A percentile compares a stretch with the other conserved stretches of the same genome.
These are phyloP conservation scores for Hydrocynus forskahlii DNA, from an alignment of 2,797 vertebrate species.

Conservation along the genomic window DNA sequence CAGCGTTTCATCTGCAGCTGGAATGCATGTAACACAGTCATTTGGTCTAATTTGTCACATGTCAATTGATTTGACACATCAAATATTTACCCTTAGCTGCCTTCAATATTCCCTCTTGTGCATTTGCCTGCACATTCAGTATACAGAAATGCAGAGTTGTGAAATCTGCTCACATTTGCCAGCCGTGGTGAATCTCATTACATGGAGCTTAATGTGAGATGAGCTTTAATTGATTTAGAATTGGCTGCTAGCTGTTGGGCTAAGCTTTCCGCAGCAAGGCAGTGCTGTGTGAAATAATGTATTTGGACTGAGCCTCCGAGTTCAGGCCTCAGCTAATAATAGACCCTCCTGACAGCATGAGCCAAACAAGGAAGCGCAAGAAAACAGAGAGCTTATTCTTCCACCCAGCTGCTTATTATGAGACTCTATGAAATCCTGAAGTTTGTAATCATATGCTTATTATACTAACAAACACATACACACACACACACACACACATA, in stretches of 20 bases:
- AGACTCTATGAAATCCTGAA: neutral
- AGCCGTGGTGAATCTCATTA: slow-evolving; percentile 33
- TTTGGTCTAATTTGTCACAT: slow-evolving; percentile 28
- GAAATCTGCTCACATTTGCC: slow-evolving; percentile 17
- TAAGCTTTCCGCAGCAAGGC: neutral
- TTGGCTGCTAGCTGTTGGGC: slow-evolving; percentile 15
- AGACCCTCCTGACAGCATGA: slow-evolving; percentile 35
- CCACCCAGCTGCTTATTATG: slow-evolving; percentile 2
- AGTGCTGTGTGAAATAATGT: slow-evolving; percentile 45
- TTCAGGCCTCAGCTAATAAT: slow-evolving; percentile 44
- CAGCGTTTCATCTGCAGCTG: slow-evolving; percentile 15
- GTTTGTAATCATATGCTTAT: neutral
- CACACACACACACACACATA: no score
- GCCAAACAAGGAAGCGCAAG: neutral
- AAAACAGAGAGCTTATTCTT: slow-evolving; percentile 24
- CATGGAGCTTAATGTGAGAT: slow-evolving; percentile 23
- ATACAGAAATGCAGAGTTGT: slow-evolving; percentile 5
- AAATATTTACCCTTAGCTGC: slow-evolving; percentile 25
- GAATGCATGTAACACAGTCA: slow-evolving; percentile 1
- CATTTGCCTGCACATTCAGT: neutral
- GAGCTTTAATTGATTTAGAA: slow-evolving; percentile 42
- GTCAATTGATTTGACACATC: slow-evolving; percentile 33
- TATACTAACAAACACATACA: neutral
- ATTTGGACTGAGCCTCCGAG: slow-evolving; percentile 26
- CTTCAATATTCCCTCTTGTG: neutral